Evolutionary conservation across 2,113 vertebrate species (phyloP).

Genomic region (Vidua macroura): DNA sequence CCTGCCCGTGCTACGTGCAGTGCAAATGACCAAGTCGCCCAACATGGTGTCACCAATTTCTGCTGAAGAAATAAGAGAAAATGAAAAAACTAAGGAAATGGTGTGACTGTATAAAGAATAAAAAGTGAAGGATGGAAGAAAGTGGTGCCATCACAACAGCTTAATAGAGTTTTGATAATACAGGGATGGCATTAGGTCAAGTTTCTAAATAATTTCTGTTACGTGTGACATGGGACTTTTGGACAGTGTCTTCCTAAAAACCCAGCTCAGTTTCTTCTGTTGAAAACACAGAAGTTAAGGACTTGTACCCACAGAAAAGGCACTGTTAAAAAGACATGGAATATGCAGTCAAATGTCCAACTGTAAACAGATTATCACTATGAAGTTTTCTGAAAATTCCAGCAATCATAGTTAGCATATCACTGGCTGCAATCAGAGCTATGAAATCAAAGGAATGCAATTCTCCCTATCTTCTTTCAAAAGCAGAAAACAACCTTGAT

Average conservation of each 20-base stretch:
- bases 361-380: not conserved
- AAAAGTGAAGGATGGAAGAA: not conserved
- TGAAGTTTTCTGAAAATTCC: not conserved
- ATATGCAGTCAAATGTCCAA: not conserved
- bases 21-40: not conserved
- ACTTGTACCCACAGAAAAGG: not conserved
- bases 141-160: not conserved
- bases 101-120: not conserved
- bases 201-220: not conserved
- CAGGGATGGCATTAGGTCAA: not conserved
- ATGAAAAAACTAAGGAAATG: not conserved
- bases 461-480: not conserved
- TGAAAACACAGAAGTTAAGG: not conserved
- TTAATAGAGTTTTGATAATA: not conserved
- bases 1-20: not conserved
- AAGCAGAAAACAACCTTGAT: not conserved
- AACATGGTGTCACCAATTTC: not conserved
- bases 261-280: not conserved
- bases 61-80: not conserved
- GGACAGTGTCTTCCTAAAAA: not conserved
- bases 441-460: not conserved
- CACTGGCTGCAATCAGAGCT: not conserved
- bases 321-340: not conserved
- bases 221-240: not conserved
- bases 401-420: not conserved